phyloP scores from a whole-genome alignment of 2,888 invertebrate genomes.

The Caenorhabditis uteleia region DNA sequence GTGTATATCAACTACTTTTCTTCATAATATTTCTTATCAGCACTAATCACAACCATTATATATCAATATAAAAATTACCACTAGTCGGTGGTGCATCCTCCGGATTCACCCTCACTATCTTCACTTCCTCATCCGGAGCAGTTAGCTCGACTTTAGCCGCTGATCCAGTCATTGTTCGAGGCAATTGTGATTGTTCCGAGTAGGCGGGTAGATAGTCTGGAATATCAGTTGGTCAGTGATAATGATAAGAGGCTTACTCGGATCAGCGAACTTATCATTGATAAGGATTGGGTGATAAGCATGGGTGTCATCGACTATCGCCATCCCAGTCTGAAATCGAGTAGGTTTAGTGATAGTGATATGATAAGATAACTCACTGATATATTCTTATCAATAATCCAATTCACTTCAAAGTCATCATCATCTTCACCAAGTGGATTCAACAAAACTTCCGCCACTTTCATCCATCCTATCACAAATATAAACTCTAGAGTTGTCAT shows the following conservation, averaged over 20 bases:
- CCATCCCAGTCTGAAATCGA: slow-evolving; percentile 48
- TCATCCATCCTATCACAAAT: slow-evolving; percentile 54
- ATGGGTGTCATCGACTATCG: slow-evolving; percentile 49
- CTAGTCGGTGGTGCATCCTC: slow-evolving; percentile 15
- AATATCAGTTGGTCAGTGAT: neutral
- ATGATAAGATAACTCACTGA: slow-evolving; percentile 36
- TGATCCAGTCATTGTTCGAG: slow-evolving; percentile 25
- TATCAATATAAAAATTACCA: slow-evolving; percentile 13
- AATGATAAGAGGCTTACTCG: slow-evolving; percentile 5
- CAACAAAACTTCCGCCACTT: slow-evolving; percentile 61
- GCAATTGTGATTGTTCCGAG: slow-evolving; percentile 18
- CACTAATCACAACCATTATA: too few relatives aligned
- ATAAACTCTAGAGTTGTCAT: slow-evolving; percentile 49
- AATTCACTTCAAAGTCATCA: slow-evolving; percentile 63
- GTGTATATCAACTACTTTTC: too few relatives aligned
- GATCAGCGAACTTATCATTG: slow-evolving; percentile 46
- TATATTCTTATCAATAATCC: slow-evolving; percentile 57
- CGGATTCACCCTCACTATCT: slow-evolving; percentile 22
- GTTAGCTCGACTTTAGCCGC: slow-evolving; percentile 30
- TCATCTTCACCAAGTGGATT: slow-evolving; percentile 68
- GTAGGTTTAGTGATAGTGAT: too few relatives aligned
- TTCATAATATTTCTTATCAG: too few relatives aligned
- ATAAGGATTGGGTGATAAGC: slow-evolving; percentile 32
- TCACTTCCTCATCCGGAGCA: slow-evolving; percentile 13
- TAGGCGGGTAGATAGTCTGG: slow-evolving; percentile 30